These are phyloP conservation scores for Drosophila gunungcola DNA, from an alignment of 1,140 invertebrate species.

Conservation along the genomic window DNA sequence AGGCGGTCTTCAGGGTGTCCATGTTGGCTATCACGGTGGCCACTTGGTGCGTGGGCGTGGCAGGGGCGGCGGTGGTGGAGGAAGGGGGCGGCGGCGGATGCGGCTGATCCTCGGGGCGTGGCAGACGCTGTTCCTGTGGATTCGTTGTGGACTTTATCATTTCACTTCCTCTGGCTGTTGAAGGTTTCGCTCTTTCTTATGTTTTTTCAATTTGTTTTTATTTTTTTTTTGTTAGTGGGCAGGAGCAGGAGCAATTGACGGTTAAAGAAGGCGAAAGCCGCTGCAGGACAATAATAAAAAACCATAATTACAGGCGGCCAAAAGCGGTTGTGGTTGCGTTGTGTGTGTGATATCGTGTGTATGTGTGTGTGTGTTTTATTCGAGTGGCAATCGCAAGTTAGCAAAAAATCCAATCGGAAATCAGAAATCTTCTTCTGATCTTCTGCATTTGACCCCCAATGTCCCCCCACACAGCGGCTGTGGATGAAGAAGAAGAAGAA, in stretches of 20 bases:
- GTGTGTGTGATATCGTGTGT: neutral
- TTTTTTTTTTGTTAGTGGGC: slow-evolving; percentile 32
- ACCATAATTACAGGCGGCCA: slow-evolving; percentile 40
- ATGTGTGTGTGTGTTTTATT: slow-evolving; percentile 2
- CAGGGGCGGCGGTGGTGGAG: slow-evolving; percentile 41
- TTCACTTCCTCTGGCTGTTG: slow-evolving; percentile 50
- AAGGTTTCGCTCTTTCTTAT: slow-evolving; percentile 1
- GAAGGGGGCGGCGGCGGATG: slow-evolving; percentile 46
- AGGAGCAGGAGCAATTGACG: slow-evolving; percentile 44
- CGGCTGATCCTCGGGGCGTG: slow-evolving; percentile 74
- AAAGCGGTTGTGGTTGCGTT: slow-evolving; percentile 7
- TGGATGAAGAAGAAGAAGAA: slow-evolving; percentile 35
- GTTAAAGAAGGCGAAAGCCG: slow-evolving; percentile 37
- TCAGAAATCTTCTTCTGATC: slow-evolving; percentile 51
- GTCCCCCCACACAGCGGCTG: slow-evolving; percentile 51
- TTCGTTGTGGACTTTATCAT: slow-evolving; percentile 83
- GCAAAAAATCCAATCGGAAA: slow-evolving; percentile 62
- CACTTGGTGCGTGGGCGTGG: slow-evolving; percentile 64
- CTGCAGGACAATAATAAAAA: slow-evolving; percentile 35
- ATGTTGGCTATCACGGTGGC: slow-evolving; percentile 71
- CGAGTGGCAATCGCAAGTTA: slow-evolving; percentile 56
- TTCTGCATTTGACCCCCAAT: slow-evolving; percentile 80
- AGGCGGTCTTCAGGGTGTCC: slow-evolving; percentile 81
- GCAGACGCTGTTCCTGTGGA: slow-evolving; percentile 83
- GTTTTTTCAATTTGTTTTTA: neutral